Evolutionary conservation across 2,888 invertebrate species (phyloP), one percentile per base, ranked within the genome.

Genomic region (Zelleria hepariella): DNA sequence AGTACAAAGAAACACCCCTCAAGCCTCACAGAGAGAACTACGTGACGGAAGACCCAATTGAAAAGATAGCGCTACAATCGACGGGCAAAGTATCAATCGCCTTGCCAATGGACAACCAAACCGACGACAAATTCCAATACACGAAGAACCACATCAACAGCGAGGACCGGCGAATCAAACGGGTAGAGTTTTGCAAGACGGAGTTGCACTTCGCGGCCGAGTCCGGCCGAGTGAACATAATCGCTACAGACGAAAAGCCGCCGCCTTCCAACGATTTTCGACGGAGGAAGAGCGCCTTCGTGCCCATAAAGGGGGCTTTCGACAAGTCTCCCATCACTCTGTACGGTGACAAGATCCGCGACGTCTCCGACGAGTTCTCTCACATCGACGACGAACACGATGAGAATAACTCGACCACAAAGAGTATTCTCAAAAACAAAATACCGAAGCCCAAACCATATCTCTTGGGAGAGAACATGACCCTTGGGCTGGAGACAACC

Each of bases 151-250:
- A 71, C 58, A 60, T 52, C 0, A 78, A 71, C 62, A 86, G 86
- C 61, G 84, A 85, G 52, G 87, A 87, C 56, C 85, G 87, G 66
- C 91, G 87, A 73, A 84, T 90, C 1, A 95, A 95, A 75, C 94
- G 92, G 78, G 96, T 96, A 0, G 95, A 94, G 70, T 96, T 96
- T 78, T 95, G 95, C 73, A 96, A 96, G 84, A 96, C 96, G 0
- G 96, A 96, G 83, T 92, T 96, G 25, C 96, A 96, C 77, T 96
- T 96, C 75, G 94, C 95, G 0, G 94, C 95, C 18, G 96, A 96
- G 73, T 94, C 95, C 1, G 96, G 96, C 0, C 92, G 93, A 68
- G 94, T 96, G 0, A 95, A 96, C 72, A 95, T 96, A 61, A 95
- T 96, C 32, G 95, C 95, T 72, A 96, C 96, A 0, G 95, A 95